Percentiles rank a stretch among this genome's conserved stretches.
These are phyloP conservation scores for Cricetomys ansorgei DNA, from an alignment of 2,113 vertebrate species.

Conservation along the genomic window DNA sequence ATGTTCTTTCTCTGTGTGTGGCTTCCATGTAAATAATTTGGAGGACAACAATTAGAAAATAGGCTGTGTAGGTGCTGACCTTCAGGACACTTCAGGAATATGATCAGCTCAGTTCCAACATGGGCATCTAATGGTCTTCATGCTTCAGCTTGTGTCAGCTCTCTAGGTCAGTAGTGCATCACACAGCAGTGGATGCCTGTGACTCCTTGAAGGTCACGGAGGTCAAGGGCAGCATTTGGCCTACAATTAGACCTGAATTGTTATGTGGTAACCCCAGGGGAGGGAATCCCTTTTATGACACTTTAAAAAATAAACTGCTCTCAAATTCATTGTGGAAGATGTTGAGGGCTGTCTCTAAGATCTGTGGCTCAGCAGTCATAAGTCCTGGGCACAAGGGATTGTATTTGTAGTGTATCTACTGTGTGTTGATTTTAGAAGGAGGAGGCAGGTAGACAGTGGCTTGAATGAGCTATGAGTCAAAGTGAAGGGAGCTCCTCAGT, in stretches of 20 bases:
- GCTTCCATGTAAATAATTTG: slow-evolving; percentile 76
- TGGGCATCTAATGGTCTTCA: neutral
- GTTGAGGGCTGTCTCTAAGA: neutral
- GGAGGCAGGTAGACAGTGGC: neutral
- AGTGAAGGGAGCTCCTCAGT: neutral
- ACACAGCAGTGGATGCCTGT: accelerated
- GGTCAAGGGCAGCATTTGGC: neutral
- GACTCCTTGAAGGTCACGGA: neutral
- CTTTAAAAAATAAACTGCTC: neutral
- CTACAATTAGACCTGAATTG: slow-evolving; percentile 12
- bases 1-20: slow-evolving; percentile 60
- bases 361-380: neutral
- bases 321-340: neutral
- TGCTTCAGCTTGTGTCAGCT: neutral
- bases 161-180: neutral
- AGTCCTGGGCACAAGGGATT: neutral
- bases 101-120: neutral
- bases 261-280: neutral
- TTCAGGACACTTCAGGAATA: slow-evolving; percentile 39
- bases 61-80: slow-evolving; percentile 58
- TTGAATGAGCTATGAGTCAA: neutral
- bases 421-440: neutral
- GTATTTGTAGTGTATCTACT: neutral
- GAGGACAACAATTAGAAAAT: slow-evolving; percentile 45
- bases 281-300: neutral